phyloP scores from a whole-genome alignment of 2,888 invertebrate species.

The Harpalus rubripes region DNA sequence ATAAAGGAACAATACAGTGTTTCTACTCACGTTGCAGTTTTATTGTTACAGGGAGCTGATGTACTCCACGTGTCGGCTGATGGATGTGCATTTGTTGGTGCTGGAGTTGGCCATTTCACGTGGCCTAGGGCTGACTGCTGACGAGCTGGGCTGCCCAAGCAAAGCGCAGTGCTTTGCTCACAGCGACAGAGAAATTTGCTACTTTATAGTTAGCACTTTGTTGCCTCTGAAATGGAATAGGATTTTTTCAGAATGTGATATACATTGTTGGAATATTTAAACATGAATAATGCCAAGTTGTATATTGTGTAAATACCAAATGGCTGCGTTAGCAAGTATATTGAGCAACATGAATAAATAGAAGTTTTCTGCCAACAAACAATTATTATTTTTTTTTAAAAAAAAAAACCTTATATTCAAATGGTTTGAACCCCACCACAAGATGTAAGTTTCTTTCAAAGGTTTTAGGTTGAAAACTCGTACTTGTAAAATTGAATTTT shows the following conservation, averaged over 20 bases:
- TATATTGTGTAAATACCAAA: too few species aligned
- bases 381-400: too few species aligned
- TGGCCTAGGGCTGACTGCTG: conserved; percentile 49
- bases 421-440: too few species aligned
- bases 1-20: conserved; percentile 42
- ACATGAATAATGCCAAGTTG: background rate
- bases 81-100: background rate
- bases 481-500: too few species aligned
- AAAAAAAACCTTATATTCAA: too few species aligned
- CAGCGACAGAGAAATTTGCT: conserved; percentile 33
- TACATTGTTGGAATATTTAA: background rate
- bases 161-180: conserved; percentile 21
- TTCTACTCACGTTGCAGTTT: background rate
- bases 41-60: conserved; percentile 7
- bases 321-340: too few species aligned
- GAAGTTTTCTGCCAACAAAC: too few species aligned
- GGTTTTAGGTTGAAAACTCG: too few species aligned
- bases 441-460: too few species aligned
- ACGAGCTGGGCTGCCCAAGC: conserved; percentile 33
- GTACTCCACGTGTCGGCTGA: conserved; percentile 37
- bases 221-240: conserved; percentile 10
- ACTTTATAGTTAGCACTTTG: conserved; percentile 30
- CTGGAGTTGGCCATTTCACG: conserved; percentile 31
- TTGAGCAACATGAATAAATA: too few species aligned
- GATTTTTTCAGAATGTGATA: conserved; percentile 13